Evolutionary conservation across 2,888 invertebrate species (phyloP).

Genomic region (Yponomeuta plumbellus): DNA sequence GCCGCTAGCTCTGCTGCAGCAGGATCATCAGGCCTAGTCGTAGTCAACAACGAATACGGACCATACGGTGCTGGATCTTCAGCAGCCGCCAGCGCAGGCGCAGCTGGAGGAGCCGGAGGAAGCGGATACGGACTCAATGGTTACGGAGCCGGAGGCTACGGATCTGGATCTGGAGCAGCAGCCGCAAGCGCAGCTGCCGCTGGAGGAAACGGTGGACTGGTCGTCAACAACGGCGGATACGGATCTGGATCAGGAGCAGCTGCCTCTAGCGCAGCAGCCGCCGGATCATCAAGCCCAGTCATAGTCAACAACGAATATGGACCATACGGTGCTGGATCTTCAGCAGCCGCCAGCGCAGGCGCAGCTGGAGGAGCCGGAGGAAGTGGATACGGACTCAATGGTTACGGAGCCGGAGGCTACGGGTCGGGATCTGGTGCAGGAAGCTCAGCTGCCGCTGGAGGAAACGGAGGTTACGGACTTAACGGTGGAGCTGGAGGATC

Average conservation of each 20-base stretch:
- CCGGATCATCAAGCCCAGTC: constrained; percentile 1
- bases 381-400: not conserved
- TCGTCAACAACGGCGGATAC: not conserved
- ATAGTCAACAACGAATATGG: not conserved
- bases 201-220: not conserved
- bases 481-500: not conserved
- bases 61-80: constrained; percentile 12
- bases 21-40: not conserved
- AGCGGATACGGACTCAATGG: not conserved
- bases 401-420: not conserved
- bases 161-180: constrained; percentile 9
- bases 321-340: not conserved
- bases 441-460: not conserved
- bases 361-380: constrained; percentile 6
- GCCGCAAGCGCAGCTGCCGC: constrained; percentile 9
- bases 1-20: constrained; percentile 10
- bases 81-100: constrained; percentile 17
- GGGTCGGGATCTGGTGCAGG: not conserved
- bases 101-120: constrained; percentile 14
- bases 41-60: constrained; percentile 4
- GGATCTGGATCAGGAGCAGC: constrained; percentile 11
- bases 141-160: not conserved
- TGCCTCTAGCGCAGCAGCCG: not conserved
- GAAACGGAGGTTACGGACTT: not conserved
- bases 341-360: constrained; percentile 5